Conservation (phyloP, 2,113 vertebrate species). For the Aldabrachelys gigantea region DNA sequence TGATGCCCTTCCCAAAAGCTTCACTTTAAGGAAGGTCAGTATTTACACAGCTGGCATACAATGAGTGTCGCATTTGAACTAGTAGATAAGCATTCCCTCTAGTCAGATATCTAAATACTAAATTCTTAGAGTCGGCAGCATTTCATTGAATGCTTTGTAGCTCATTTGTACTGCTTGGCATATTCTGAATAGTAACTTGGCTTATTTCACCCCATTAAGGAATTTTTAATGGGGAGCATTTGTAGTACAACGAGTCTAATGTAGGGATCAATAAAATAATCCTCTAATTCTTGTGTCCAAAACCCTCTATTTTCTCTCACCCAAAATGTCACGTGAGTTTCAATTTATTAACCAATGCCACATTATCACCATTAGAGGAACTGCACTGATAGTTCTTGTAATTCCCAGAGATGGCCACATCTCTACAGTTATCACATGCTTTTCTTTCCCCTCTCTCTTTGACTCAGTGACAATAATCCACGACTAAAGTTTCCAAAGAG, state of each 20-base stretch:
- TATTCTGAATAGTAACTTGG: not conserved
- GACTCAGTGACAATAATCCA: not conserved
- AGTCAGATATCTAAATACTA: not conserved
- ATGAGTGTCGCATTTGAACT: too few species aligned
- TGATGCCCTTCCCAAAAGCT: not conserved
- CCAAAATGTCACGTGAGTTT: not conserved
- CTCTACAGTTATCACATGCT: not conserved
- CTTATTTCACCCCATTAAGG: conserved; percentile 16
- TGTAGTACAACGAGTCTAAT: not conserved
- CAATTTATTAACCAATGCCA: not conserved
- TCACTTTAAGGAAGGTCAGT: not conserved
- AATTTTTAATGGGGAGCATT: not conserved
- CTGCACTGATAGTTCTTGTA: not conserved
- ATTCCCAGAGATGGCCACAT: not conserved
- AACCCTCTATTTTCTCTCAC: not conserved
- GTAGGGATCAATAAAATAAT: not conserved
- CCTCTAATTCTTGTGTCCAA: not conserved
- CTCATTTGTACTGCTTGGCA: not conserved
- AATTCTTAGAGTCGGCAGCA: not conserved
- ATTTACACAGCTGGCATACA: not conserved
- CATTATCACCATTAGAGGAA: not conserved
- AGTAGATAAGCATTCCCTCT: not conserved
- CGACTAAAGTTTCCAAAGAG: accelerated
- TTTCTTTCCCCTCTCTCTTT: not conserved
- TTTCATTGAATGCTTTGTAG: not conserved